These are phyloP conservation scores for Synanthedon andrenaeformis DNA, from an alignment of 2,888 invertebrate species.

Conservation along the genomic window DNA sequence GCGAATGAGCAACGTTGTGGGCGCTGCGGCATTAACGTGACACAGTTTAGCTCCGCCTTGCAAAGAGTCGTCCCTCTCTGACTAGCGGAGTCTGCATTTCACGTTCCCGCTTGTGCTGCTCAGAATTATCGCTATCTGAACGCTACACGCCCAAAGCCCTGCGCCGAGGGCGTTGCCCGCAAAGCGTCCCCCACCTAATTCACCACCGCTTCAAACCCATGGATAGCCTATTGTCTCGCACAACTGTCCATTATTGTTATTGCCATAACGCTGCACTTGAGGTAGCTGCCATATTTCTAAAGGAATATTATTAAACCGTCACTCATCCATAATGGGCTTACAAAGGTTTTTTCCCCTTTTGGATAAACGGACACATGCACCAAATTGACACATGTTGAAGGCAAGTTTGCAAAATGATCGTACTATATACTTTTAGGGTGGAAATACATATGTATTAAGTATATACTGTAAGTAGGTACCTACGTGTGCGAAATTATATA, in stretches of 20 bases:
- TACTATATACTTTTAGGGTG: too few species aligned
- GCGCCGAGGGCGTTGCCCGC: slow-evolving; percentile 25
- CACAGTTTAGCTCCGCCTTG: slow-evolving; percentile 31
- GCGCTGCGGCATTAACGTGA: slow-evolving; percentile 28
- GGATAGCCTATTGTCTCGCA: slow-evolving; percentile 27
- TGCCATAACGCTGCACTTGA: background rate
- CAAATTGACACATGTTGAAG: background rate
- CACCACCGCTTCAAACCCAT: slow-evolving; percentile 25
- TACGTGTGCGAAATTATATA: too few species aligned
- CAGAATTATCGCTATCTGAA: slow-evolving; percentile 4
- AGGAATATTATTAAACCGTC: slow-evolving; percentile 8
- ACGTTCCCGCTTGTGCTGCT: slow-evolving; percentile 15
- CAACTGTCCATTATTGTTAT: slow-evolving; percentile 23
- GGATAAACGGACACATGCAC: background rate
- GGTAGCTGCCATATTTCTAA: background rate
- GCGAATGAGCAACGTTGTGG: slow-evolving; percentile 59
- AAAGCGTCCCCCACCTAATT: slow-evolving; percentile 16
- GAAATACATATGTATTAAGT: too few species aligned
- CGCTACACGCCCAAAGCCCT: slow-evolving; percentile 9
- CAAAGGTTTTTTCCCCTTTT: background rate
- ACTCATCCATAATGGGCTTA: slow-evolving; percentile 4
- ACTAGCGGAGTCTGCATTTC: slow-evolving; percentile 2
- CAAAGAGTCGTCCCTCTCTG: slow-evolving; percentile 18
- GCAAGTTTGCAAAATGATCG: too few species aligned
- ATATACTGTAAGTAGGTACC: too few species aligned